Conservation (phyloP, 2,888 invertebrate species). For the Lypha dubia region DNA sequence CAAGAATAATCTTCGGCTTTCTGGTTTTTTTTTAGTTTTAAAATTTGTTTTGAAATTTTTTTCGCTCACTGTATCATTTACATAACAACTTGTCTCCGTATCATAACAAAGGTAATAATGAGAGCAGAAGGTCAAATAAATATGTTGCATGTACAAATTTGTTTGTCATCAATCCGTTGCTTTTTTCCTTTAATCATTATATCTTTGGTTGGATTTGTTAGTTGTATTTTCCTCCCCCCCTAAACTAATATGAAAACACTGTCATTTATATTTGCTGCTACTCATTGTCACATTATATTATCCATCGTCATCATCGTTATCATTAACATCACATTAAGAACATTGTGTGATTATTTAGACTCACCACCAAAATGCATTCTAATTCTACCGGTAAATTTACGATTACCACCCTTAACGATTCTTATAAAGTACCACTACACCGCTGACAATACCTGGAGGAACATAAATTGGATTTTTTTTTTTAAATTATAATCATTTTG, state of each 20-base stretch:
- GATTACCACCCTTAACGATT: constrained; percentile 40
- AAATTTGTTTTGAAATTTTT: too few species aligned
- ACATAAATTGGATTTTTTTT: too few species aligned
- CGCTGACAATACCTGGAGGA: constrained; percentile 10
- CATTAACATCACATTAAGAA: constrained; percentile 68
- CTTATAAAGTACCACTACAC: constrained; percentile 19
- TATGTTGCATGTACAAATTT: constrained; percentile 63
- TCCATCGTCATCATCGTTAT: constrained; percentile 65
- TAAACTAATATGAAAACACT: constrained; percentile 46
- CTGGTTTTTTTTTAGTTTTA: too few species aligned
- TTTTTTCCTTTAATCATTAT: constrained; percentile 53
- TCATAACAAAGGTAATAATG: constrained; percentile 62
- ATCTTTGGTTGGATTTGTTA: constrained; percentile 59
- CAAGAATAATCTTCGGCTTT: too few species aligned
- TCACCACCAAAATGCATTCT: constrained; percentile 49
- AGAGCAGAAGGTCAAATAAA: constrained; percentile 69
- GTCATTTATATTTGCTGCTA: constrained; percentile 50
- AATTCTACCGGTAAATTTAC: constrained; percentile 42
- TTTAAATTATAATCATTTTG: too few species aligned
- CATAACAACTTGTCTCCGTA: constrained; percentile 44
- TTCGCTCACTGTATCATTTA: constrained; percentile 42
- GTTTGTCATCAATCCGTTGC: constrained; percentile 63
- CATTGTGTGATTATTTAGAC: constrained; percentile 62
- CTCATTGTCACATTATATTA: constrained; percentile 65
- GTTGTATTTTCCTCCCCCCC: constrained; percentile 14